phyloP scores from a whole-genome alignment of 2,113 vertebrate genomes.

The Megaleporinus macrocephalus region DNA sequence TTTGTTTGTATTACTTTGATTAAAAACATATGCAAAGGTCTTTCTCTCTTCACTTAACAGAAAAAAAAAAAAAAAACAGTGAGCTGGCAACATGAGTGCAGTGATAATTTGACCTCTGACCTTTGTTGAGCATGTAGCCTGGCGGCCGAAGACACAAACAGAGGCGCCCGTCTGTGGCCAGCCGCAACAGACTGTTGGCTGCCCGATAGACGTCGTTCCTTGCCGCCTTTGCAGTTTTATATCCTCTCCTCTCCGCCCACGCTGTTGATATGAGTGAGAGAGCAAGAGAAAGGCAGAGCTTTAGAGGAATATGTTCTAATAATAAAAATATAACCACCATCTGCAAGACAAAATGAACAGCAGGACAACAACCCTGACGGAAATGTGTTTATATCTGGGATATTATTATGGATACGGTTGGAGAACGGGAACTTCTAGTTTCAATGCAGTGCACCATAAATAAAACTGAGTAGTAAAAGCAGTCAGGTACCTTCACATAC shows the following conservation, averaged over 20 bases:
- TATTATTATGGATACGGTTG: too few relatives aligned
- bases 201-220: slow-evolving; percentile 88
- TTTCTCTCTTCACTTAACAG: too few relatives aligned
- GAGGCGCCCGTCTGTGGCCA: slow-evolving; percentile 86
- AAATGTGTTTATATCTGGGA: neutral
- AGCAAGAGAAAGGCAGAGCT: neutral
- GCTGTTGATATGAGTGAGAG: slow-evolving; percentile 66
- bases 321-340: neutral
- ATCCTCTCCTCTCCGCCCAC: slow-evolving; percentile 91
- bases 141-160: slow-evolving; percentile 85
- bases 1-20: too few relatives aligned
- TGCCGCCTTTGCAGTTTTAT: slow-evolving; percentile 88
- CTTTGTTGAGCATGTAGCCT: slow-evolving; percentile 82
- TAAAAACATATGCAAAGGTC: too few relatives aligned
- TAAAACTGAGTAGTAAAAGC: neutral
- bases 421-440: too few relatives aligned
- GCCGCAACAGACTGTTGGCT: slow-evolving; percentile 87
- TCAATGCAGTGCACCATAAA: neutral
- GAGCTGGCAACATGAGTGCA: neutral
- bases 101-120: slow-evolving; percentile 62
- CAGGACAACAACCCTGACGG: neutral
- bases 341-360: neutral
- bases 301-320: neutral
- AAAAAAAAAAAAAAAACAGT: neutral
- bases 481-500: slow-evolving; percentile 85